Evolutionary conservation across 2,113 vertebrate genomes (phyloP).

Genomic region (Albula glossodonta): DNA sequence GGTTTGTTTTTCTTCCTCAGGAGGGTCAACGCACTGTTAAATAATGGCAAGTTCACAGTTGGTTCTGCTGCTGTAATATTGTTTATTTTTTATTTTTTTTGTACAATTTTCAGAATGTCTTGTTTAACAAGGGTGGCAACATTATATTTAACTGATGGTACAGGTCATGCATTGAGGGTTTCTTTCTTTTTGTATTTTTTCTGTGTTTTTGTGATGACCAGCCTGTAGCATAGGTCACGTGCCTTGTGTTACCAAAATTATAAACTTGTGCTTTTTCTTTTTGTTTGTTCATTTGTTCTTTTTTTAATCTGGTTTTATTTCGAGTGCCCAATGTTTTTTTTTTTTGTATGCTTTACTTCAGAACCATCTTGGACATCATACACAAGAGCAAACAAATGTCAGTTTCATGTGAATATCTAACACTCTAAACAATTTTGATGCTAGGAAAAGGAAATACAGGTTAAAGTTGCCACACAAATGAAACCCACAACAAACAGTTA

Average conservation of each 20-base stretch:
- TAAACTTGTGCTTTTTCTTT: constrained; percentile 61
- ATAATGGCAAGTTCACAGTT: constrained; percentile 82
- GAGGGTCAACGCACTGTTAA: constrained; percentile 92
- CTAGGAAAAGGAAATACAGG: neutral
- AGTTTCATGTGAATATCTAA: constrained; percentile 1
- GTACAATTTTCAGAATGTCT: constrained; percentile 62
- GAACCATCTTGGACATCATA: neutral
- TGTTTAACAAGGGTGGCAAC: constrained; percentile 67
- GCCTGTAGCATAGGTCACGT: constrained; percentile 77
- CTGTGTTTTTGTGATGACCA: constrained; percentile 66
- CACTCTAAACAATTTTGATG: neutral
- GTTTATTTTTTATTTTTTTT: constrained; percentile 50
- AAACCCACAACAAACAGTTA: neutral
- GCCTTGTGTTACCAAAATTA: constrained; percentile 85
- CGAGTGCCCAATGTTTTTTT: constrained; percentile 37
- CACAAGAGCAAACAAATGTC: neutral
- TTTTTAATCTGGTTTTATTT: neutral
- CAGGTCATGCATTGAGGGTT: constrained; percentile 68
- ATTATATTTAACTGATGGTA: constrained; percentile 77
- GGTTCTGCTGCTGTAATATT: constrained; percentile 88
- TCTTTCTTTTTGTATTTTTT: constrained; percentile 39
- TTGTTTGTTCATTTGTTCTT: constrained; percentile 40
- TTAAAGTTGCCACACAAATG: constrained; percentile 2
- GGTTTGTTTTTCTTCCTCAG: constrained; percentile 80
- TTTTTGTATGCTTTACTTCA: constrained; percentile 17